These are phyloP conservation scores for Equus przewalskii DNA, from an alignment of 2,113 vertebrate species.

Conservation along the genomic window DNA sequence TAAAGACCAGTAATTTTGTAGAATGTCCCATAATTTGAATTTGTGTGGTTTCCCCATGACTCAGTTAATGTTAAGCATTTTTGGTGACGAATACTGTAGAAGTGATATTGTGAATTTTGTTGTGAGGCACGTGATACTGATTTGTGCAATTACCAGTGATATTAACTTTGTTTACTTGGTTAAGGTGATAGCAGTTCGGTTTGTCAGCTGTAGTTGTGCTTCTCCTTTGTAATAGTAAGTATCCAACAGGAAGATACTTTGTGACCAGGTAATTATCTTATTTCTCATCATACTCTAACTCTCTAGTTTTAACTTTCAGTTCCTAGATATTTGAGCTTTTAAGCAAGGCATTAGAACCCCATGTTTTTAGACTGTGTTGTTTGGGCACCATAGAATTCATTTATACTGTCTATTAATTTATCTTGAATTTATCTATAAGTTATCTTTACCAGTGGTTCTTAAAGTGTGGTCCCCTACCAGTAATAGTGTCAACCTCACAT, in stretches of 20 bases:
- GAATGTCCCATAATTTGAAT: background rate
- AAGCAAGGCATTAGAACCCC: background rate
- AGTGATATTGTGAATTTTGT: background rate
- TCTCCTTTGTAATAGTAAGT: background rate
- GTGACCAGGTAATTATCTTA: background rate
- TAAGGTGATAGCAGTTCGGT: background rate
- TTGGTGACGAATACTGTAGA: background rate
- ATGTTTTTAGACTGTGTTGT: background rate
- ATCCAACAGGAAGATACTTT: background rate
- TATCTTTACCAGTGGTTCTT: background rate
- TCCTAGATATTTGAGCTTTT: background rate
- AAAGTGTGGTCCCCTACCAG: background rate
- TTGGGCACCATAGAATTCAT: background rate
- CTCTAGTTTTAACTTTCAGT: conserved; percentile 1
- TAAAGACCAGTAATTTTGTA: background rate
- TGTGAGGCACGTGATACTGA: background rate
- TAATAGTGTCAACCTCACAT: background rate
- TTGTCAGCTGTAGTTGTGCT: background rate
- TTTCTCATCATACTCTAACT: background rate
- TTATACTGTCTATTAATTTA: background rate
- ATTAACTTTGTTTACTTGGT: background rate
- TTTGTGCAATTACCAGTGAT: background rate
- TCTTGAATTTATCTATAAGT: conserved; percentile 18
- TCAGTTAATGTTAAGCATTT: background rate
- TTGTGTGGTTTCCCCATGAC: background rate